phyloP scores from a whole-genome alignment of 2,888 invertebrate genomes.

The Drosophila siamana region DNA sequence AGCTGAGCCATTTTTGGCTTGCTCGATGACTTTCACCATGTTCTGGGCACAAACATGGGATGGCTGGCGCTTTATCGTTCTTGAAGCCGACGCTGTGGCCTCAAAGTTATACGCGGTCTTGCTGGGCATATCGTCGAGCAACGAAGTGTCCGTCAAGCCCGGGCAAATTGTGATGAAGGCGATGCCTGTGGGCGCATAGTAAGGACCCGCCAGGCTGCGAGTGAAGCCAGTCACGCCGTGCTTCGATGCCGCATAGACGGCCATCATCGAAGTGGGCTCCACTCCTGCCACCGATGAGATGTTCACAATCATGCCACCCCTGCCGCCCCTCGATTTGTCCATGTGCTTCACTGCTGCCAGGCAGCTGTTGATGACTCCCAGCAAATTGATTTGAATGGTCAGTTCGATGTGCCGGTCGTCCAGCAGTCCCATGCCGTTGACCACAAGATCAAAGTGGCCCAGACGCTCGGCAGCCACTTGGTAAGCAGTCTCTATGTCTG shows the following conservation, averaged over 20 bases:
- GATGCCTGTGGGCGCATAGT: conserved; percentile 63
- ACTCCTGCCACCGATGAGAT: conserved; percentile 84
- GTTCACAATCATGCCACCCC: conserved; percentile 84
- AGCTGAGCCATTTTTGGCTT: conserved; percentile 74
- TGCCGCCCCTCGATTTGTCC: conserved; percentile 84
- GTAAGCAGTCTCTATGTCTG: conserved; percentile 71
- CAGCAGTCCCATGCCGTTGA: conserved; percentile 82
- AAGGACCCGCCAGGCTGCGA: conserved; percentile 73
- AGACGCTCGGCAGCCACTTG: conserved; percentile 60
- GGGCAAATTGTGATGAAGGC: conserved; percentile 78
- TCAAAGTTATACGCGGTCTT: conserved; percentile 65
- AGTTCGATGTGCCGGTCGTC: conserved; percentile 74
- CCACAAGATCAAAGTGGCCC: conserved; percentile 77
- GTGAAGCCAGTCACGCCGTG: conserved; percentile 84
- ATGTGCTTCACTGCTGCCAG: conserved; percentile 83
- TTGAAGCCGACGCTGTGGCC: conserved; percentile 31
- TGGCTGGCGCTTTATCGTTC: conserved; percentile 61
- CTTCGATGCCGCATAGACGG: conserved; percentile 84
- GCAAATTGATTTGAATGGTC: conserved; percentile 85
- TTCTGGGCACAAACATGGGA: conserved; percentile 75
- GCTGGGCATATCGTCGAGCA: conserved; percentile 55
- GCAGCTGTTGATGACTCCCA: conserved; percentile 85
- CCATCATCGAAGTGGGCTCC: conserved; percentile 58
- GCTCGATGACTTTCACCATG: conserved; percentile 72
- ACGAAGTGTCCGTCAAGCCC: conserved; percentile 69